These are phyloP conservation scores for Casuarius casuarius DNA, from an alignment of 2,113 vertebrate species.

Conservation along the genomic window DNA sequence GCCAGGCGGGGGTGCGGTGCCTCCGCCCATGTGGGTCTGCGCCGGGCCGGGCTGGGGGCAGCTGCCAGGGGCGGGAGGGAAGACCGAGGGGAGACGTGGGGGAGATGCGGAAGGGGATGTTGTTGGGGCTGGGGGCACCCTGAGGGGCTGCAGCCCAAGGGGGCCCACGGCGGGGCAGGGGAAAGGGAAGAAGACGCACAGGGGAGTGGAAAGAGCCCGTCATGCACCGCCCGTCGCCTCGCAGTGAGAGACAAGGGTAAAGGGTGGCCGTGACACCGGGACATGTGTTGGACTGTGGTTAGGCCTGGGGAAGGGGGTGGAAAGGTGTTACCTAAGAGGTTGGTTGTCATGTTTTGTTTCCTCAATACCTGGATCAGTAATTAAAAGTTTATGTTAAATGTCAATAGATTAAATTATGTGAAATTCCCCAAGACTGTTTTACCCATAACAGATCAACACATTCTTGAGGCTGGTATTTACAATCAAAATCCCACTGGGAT, in stretches of 20 bases:
- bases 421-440: neutral
- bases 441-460: neutral
- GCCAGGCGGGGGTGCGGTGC: too few species aligned
- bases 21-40: too few species aligned
- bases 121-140: too few species aligned
- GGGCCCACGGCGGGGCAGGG: too few species aligned
- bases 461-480: neutral
- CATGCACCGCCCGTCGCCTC: neutral
- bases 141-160: too few species aligned
- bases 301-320: neutral
- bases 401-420: neutral
- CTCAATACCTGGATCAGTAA: neutral
- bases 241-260: neutral
- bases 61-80: too few species aligned
- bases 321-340: neutral
- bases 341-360: neutral
- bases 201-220: too few species aligned
- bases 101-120: too few species aligned
- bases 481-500: neutral
- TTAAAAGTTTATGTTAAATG: neutral
- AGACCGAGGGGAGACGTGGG: too few species aligned
- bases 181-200: too few species aligned
- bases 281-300: neutral
- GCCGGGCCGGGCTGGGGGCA: too few species aligned
- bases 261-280: neutral